phyloP scores from a whole-genome alignment of 2,888 invertebrate genomes.

The Copidosoma aretas region DNA sequence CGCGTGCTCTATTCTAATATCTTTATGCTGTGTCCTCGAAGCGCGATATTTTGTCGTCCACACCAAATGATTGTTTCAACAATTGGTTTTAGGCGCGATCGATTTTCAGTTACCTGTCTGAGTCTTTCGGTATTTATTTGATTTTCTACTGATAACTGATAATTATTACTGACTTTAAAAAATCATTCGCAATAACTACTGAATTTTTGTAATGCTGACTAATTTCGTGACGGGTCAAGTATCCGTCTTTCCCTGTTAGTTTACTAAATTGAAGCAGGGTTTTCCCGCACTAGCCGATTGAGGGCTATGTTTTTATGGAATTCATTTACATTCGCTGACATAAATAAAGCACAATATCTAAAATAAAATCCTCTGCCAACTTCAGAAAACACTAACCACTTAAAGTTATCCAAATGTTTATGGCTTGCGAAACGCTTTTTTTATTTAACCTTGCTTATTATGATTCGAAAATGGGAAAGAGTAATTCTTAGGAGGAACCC shows the following conservation, averaged over 20 bases:
- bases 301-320: slow-evolving; percentile 10
- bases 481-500: too few species aligned
- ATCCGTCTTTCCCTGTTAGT: too few species aligned
- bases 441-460: too few species aligned
- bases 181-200: slow-evolving; percentile 41
- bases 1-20: too few species aligned
- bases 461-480: too few species aligned
- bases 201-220: slow-evolving; percentile 26
- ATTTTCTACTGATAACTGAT: slow-evolving; percentile 31
- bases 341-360: slow-evolving; percentile 36
- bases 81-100: slow-evolving; percentile 39
- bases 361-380: slow-evolving; percentile 37
- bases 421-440: slow-evolving; percentile 39
- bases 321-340: slow-evolving; percentile 15
- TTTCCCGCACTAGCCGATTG: too few species aligned
- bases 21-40: slow-evolving; percentile 45
- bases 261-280: too few species aligned
- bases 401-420: slow-evolving; percentile 41
- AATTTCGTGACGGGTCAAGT: not conserved
- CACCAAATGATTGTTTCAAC: slow-evolving; percentile 43
- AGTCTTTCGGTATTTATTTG: slow-evolving; percentile 3
- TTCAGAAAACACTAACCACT: slow-evolving; percentile 40
- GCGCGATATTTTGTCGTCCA: slow-evolving; percentile 47
- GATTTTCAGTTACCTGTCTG: slow-evolving; percentile 24
- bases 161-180: slow-evolving; percentile 41